These are phyloP conservation scores for Mergus octosetaceus DNA, from an alignment of 2,797 vertebrate species.

Conservation along the genomic window DNA sequence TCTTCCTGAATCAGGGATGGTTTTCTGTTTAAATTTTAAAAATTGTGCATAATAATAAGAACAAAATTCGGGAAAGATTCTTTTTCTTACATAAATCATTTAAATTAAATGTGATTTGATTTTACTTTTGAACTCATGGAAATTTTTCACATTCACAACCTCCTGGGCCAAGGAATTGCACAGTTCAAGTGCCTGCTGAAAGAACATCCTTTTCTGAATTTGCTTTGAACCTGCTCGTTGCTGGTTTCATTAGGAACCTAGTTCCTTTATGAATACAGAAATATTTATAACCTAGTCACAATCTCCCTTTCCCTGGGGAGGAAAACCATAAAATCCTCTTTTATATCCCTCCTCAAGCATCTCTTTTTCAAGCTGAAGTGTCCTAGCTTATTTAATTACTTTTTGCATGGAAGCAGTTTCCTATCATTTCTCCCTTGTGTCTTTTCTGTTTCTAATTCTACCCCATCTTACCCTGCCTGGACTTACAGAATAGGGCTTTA, in stretches of 20 bases:
- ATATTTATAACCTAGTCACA: not conserved
- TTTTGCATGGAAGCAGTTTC: not conserved
- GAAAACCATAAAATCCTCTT: not conserved
- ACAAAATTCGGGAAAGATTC: rapidly evolving
- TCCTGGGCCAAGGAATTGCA: not conserved
- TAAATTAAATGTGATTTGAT: not conserved
- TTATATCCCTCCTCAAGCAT: not conserved
- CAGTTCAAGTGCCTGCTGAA: not conserved
- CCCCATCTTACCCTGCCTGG: not conserved
- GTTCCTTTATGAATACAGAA: not conserved
- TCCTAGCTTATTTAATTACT: not conserved
- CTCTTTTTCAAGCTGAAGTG: not conserved
- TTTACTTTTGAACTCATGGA: not conserved
- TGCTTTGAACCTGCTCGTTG: not conserved
- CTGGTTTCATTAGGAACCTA: not conserved
- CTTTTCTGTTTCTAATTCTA: not conserved
- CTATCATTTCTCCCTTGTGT: not conserved
- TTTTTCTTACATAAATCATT: not conserved
- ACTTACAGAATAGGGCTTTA: not conserved
- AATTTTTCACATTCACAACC: not conserved
- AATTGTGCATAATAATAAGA: not conserved
- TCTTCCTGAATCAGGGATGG: not conserved
- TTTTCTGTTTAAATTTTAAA: not conserved
- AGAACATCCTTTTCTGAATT: not conserved
- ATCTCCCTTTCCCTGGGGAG: not conserved